Conservation (phyloP, 2,113 vertebrate genomes). For the Ceyx margarethae region DNA sequence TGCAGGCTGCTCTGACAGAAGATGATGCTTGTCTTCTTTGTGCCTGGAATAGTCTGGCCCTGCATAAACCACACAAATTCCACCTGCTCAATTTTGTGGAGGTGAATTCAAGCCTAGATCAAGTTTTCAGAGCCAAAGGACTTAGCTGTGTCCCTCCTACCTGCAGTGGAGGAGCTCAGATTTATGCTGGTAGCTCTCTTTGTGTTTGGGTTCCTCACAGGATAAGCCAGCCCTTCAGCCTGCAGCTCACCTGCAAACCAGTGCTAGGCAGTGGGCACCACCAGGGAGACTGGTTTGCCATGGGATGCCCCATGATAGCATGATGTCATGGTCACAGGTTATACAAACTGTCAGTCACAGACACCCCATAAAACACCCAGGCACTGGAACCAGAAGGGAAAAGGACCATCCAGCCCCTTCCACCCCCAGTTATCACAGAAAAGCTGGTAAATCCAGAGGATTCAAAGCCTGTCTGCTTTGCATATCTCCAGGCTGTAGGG, state of each 20-base stretch:
- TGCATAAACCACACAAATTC: not conserved
- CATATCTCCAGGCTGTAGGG: not conserved
- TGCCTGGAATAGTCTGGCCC: not conserved
- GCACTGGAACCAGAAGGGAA: not conserved
- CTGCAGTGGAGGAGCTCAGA: not conserved
- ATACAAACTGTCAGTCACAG: not conserved
- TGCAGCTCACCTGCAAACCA: not conserved
- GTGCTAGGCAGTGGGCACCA: too few species aligned
- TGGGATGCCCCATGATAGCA: not conserved
- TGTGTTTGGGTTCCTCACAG: not conserved
- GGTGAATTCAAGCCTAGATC: not conserved
- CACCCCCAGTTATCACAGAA: not conserved
- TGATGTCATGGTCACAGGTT: not conserved
- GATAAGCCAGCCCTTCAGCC: not conserved
- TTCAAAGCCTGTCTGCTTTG: not conserved
- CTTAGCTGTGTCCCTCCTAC: not conserved
- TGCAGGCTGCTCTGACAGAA: not conserved
- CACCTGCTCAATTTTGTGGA: not conserved
- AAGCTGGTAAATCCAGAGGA: not conserved
- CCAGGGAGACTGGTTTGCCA: not conserved
- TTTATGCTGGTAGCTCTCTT: not conserved
- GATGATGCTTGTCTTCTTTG: not conserved
- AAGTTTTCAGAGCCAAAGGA: not conserved
- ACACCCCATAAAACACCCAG: not conserved
- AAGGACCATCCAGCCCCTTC: not conserved